These are phyloP conservation scores for Spheniscus mendiculus DNA, from an alignment of 2,113 vertebrate species.

Conservation along the genomic window DNA sequence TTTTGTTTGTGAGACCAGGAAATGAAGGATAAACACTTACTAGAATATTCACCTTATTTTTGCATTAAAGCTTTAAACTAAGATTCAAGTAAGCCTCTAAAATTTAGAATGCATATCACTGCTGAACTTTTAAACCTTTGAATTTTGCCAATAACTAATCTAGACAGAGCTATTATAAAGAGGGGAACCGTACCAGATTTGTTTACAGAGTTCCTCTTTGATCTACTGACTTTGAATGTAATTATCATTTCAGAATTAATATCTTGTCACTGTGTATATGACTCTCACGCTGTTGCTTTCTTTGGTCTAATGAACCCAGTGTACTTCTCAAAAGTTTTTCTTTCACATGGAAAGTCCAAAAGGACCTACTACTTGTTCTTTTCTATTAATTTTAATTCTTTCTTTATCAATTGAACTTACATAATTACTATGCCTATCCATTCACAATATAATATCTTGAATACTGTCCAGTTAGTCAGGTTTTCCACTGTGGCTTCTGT, in stretches of 20 bases:
- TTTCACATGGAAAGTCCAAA: background rate
- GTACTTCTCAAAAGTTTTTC: background rate
- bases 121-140: slow-evolving; percentile 4
- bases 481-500: slow-evolving; percentile 11
- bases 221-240: slow-evolving; percentile 51
- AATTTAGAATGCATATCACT: background rate
- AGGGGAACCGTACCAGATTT: slow-evolving; percentile 18
- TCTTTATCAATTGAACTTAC: slow-evolving; percentile 22
- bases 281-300: background rate
- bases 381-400: slow-evolving; percentile 42
- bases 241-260: slow-evolving; percentile 49
- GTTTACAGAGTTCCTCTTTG: slow-evolving; percentile 32
- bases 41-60: background rate
- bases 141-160: slow-evolving; percentile 33
- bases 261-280: slow-evolving; percentile 1
- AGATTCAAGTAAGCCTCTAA: background rate
- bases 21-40: background rate
- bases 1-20: background rate
- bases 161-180: slow-evolving; percentile 13
- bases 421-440: background rate
- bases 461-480: background rate
- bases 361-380: background rate
- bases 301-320: background rate
- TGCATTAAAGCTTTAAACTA: background rate
- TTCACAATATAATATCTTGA: background rate